Percentiles rank a stretch among this genome's conserved stretches.
Conservation (phyloP, 2,797 vertebrate species). For the Dendrocincla fuliginosa region DNA sequence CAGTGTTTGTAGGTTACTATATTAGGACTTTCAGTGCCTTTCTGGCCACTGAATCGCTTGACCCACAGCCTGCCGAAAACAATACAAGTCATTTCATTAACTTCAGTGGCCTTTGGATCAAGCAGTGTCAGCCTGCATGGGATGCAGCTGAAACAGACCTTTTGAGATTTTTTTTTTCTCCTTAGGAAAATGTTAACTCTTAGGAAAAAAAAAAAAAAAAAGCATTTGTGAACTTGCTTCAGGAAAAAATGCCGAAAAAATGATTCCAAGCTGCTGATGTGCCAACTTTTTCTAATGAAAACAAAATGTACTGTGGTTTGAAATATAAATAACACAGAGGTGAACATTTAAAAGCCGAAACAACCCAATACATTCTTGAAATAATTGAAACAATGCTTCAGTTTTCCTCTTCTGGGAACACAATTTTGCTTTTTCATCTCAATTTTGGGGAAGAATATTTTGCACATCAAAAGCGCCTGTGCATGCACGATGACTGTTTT, state of each 20-base stretch:
- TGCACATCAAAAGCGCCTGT: not conserved
- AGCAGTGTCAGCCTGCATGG: not conserved
- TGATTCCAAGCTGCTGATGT: not conserved
- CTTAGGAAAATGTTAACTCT: not conserved
- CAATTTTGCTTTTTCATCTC: not conserved
- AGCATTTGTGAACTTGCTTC: not conserved
- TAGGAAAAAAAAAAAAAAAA: not conserved
- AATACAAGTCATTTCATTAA: conserved; percentile 4
- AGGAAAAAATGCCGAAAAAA: not conserved
- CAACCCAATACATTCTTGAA: not conserved
- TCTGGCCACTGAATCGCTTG: not conserved
- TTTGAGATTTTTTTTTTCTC: not conserved
- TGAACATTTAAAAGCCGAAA: not conserved
- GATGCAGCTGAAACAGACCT: not conserved
- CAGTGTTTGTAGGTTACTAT: not conserved
- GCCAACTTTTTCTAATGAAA: not conserved
- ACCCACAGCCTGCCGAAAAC: not conserved
- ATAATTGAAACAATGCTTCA: not conserved
- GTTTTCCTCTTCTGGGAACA: not conserved
- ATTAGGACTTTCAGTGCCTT: not conserved
- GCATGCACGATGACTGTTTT: not conserved
- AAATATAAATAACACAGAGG: not conserved
- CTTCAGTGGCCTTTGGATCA: not conserved
- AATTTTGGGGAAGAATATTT: not conserved
- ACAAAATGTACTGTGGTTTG: not conserved